phyloP scores from a whole-genome alignment of 2,888 invertebrate genomes.

The Drosophila bunnanda region DNA sequence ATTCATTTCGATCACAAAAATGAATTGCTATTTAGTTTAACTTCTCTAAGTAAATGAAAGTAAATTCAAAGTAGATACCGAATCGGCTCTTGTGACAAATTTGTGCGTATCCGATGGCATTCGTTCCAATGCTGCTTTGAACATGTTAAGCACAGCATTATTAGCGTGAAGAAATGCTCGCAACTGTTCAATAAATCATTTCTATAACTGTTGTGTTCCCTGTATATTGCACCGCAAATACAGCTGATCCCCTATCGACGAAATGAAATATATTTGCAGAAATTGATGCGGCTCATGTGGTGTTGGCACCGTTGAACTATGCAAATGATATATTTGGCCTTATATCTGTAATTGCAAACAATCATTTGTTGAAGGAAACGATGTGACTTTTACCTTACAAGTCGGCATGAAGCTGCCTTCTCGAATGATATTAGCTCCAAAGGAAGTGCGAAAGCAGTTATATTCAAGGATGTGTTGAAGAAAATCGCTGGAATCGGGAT shows the following conservation, averaged over 20 bases:
- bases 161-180: conserved; percentile 21
- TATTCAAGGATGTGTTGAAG: background rate
- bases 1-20: too few species aligned
- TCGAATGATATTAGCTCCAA: background rate
- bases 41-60: too few species aligned
- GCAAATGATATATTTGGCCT: conserved; percentile 50
- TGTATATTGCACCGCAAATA: conserved; percentile 25
- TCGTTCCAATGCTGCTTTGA: too few species aligned
- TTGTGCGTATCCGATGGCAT: too few species aligned
- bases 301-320: conserved; percentile 50
- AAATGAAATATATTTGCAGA: too few species aligned
- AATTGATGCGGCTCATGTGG: conserved; percentile 47
- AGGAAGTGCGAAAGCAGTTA: background rate
- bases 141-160: too few species aligned
- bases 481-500: too few species aligned
- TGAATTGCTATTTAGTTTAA: too few species aligned
- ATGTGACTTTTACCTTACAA: too few species aligned
- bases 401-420: too few species aligned
- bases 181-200: conserved; percentile 21
- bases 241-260: conserved; percentile 39
- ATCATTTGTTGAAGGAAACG: background rate
- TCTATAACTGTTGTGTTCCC: conserved; percentile 44
- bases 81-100: too few species aligned
- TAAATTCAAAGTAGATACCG: too few species aligned
- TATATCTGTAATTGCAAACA: conserved; percentile 36